phyloP scores from a whole-genome alignment of 2,888 invertebrate species.

The Phasia obesa region DNA sequence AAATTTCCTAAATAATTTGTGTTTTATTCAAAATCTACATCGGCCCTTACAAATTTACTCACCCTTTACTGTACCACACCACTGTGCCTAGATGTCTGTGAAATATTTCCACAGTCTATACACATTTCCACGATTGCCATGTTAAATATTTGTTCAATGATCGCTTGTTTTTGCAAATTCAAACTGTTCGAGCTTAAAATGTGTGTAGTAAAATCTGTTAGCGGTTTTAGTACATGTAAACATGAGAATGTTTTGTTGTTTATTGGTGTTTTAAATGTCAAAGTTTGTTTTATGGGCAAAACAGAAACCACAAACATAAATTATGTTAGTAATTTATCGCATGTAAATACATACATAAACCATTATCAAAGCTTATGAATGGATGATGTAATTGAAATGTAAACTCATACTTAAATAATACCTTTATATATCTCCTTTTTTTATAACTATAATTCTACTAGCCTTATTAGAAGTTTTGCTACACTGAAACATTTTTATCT shows the following conservation, averaged over 20 bases:
- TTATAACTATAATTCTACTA: too few relatives aligned
- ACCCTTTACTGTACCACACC: too few relatives aligned
- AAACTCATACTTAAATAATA: neutral
- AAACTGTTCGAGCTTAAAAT: constrained; percentile 18
- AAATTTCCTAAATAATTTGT: too few relatives aligned
- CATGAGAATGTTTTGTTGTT: constrained; percentile 23
- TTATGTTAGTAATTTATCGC: constrained; percentile 11
- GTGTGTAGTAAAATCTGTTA: constrained; percentile 32
- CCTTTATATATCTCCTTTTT: too few relatives aligned
- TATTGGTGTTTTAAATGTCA: constrained; percentile 27
- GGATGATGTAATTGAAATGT: neutral
- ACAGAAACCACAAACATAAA: constrained; percentile 32
- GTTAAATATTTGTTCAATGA: neutral
- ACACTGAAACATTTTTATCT: too few relatives aligned
- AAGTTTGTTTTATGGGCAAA: constrained; percentile 20
- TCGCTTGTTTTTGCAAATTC: constrained; percentile 17
- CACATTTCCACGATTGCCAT: neutral
- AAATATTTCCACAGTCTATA: too few relatives aligned
- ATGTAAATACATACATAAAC: constrained; percentile 21
- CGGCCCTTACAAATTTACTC: too few relatives aligned
- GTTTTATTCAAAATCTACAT: too few relatives aligned
- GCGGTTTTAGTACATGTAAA: constrained; percentile 34
- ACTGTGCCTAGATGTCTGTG: too few relatives aligned
- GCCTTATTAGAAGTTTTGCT: too few relatives aligned
- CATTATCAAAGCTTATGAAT: neutral